A percentile compares a stretch with the other conserved stretches of the same genome.
These are phyloP conservation scores for Chromobotia macracanthus DNA, from an alignment of 2,797 vertebrate species.

Conservation along the genomic window DNA sequence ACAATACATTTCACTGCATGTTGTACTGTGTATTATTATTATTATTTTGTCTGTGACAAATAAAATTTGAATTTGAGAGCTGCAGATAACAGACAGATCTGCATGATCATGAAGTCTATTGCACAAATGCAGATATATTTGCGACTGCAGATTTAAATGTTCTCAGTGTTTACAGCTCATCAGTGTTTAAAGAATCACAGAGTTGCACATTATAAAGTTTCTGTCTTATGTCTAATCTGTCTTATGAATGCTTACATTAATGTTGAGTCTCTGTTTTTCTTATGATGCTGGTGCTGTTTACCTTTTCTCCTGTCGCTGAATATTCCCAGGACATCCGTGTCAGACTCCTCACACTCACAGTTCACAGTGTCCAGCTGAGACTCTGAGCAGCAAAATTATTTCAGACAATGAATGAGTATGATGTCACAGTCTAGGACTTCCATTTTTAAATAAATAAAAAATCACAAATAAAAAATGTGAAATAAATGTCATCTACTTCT, in stretches of 20 bases:
- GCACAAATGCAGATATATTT: neutral
- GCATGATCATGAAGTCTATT: neutral
- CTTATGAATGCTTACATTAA: constrained; percentile 9
- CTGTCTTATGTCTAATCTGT: too few relatives aligned
- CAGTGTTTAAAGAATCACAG: too few relatives aligned
- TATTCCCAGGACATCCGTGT: constrained; percentile 47
- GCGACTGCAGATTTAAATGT: neutral
- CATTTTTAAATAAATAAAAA: too few relatives aligned
- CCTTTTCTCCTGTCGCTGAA: constrained; percentile 21
- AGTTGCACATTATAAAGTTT: too few relatives aligned
- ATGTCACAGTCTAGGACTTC: neutral
- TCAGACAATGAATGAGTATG: neutral
- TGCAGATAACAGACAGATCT: neutral
- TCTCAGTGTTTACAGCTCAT: neutral
- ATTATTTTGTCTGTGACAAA: too few relatives aligned
- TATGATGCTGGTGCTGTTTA: constrained; percentile 38
- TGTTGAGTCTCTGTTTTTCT: constrained; percentile 29
- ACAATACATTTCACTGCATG: too few relatives aligned
- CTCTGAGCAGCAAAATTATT: neutral
- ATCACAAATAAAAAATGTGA: too few relatives aligned
- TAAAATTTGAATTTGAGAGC: too few relatives aligned
- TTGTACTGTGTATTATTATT: too few relatives aligned
- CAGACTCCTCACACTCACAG: constrained; percentile 14
- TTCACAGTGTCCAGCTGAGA: constrained; percentile 16
- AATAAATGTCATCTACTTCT: too few relatives aligned